These are phyloP conservation scores for Morone chrysops DNA, from an alignment of 2,113 vertebrate genomes.

Conservation along the genomic window DNA sequence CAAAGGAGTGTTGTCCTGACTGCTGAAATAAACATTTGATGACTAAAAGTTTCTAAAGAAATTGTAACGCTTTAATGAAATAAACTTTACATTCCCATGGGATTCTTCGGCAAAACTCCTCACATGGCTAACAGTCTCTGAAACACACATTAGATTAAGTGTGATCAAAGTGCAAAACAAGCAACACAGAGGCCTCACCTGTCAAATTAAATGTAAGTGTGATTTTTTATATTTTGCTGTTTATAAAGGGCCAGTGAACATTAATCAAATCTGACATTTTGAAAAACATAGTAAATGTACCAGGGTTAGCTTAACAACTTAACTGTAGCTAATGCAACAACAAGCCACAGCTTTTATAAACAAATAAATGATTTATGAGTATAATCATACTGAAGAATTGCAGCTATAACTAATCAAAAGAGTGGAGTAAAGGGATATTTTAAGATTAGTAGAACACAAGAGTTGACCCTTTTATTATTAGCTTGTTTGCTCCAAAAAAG, in stretches of 20 bases:
- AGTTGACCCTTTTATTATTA: too few relatives aligned
- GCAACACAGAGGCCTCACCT: neutral
- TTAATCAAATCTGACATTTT: conserved; percentile 8
- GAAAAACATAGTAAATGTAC: neutral
- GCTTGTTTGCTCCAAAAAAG: too few relatives aligned
- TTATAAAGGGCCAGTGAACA: neutral
- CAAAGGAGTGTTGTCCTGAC: neutral
- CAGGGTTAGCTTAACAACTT: neutral
- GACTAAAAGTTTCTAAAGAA: neutral
- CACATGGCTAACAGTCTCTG: neutral
- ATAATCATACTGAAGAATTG: neutral
- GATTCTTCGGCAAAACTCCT: neutral
- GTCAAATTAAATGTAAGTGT: neutral
- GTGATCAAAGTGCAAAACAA: conserved; percentile 7
- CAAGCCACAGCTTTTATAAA: neutral
- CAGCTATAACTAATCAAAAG: neutral
- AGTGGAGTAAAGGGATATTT: too few relatives aligned
- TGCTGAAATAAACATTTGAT: conserved; percentile 12
- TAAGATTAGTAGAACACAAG: too few relatives aligned
- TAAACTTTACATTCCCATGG: neutral
- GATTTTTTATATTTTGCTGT: neutral
- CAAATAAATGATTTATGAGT: neutral
- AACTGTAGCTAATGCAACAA: neutral
- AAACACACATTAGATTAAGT: neutral
- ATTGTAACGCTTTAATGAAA: neutral